Base-by-base conservation (phyloP, 1,140 invertebrate genomes). In the Drosophila orosa region DNA sequence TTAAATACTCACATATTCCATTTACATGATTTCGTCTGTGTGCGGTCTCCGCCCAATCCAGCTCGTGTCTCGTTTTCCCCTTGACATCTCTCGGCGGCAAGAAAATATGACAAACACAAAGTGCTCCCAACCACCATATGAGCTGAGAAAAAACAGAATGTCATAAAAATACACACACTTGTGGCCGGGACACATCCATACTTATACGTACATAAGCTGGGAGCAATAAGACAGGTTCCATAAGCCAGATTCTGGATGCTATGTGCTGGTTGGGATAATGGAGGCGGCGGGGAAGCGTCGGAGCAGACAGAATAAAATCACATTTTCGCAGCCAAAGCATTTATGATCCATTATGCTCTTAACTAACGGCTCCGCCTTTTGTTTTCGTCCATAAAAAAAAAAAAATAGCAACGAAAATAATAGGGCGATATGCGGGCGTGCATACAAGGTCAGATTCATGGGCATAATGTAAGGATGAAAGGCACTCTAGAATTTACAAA, bases 291-390 rank as follows among this genome's bases (percentile, higher is more conserved):
- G 39, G 47, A 52, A 59, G 81, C 82, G 63, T 75, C 63, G 44
- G 54, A 57, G 74, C 78, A 73, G 75, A 68, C 68, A 60, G 22
- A 66, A 86, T 74, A 74, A 85, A 86, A 86, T 81, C 82, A 78
- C 78, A 85, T 87, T 78, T 86, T 87, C 57, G 61, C 57, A 78
- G 63, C 60, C 68, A 72, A 65, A 82, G 78, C 82, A 81, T 86
- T 85, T 85, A 86, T 86, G 78, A 72, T 82, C 78, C 82, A 85
- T 86, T 82, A 85, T 85, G 82, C 82, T 75, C 69, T 86, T 78
- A 78, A 78, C 83, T 66, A 67, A 74, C 33, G 68, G 52, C 68
- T 75, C 58, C 19, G 68, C 42, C 62, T 68, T 85, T 81, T 73
- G 59, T 78, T 72, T 75, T 67, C 60, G 50, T 40, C 74, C 65